These are phyloP conservation scores for Cyclura pinguis DNA, from an alignment of 2,797 vertebrate genomes.

Conservation along the genomic window DNA sequence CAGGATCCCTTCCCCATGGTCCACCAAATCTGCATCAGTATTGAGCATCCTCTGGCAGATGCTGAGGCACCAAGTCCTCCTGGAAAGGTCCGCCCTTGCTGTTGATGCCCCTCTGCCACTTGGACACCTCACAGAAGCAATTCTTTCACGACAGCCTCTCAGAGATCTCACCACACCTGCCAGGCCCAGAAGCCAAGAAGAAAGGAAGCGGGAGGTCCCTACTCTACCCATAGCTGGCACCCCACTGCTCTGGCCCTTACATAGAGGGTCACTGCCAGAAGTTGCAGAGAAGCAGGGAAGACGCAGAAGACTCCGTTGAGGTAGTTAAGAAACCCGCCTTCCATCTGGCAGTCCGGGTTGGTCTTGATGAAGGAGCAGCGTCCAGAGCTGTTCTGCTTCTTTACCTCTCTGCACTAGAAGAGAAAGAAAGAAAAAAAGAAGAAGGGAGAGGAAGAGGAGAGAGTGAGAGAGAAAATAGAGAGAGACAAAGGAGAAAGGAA, in stretches of 20 bases:
- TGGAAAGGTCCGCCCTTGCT: background rate
- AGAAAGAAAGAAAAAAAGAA: background rate
- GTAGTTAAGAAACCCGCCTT: constrained; percentile 90
- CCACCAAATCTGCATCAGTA: background rate
- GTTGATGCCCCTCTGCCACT: background rate
- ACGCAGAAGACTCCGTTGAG: constrained; percentile 86
- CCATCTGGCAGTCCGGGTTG: constrained; percentile 86
- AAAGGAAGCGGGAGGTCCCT: background rate
- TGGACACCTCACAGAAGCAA: background rate
- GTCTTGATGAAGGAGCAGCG: constrained; percentile 88
- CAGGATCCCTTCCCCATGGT: background rate
- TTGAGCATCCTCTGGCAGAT: background rate
- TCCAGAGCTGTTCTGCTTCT: constrained; percentile 79
- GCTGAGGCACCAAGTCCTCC: background rate
- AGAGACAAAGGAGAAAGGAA: background rate
- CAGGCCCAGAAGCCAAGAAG: background rate
- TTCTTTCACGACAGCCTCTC: background rate
- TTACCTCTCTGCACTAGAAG: constrained; percentile 87
- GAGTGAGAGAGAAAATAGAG: background rate
- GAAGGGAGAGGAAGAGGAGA: background rate
- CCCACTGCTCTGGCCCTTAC: constrained; percentile 72
- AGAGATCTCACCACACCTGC: background rate
- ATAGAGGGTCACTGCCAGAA: constrained; percentile 88
- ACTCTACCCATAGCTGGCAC: background rate
- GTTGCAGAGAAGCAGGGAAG: constrained; percentile 84